phyloP scores from a whole-genome alignment of 2,797 vertebrate species.

The Trachurus trachurus region DNA sequence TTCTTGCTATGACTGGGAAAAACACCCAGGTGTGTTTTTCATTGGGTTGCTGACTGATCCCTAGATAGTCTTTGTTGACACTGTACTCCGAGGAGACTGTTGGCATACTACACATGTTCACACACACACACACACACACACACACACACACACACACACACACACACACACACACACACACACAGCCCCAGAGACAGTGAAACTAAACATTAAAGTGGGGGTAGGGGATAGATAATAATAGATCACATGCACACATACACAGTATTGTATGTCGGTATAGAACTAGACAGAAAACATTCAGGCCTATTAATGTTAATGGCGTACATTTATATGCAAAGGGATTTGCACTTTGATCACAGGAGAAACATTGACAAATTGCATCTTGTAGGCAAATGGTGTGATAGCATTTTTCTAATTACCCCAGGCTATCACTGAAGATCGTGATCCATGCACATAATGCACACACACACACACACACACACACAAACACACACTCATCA shows the following conservation, averaged over 20 bases:
- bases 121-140: background rate
- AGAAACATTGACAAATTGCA: constrained; percentile 66
- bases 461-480: constrained; percentile 31
- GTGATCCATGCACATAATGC: constrained; percentile 59
- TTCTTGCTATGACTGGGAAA: constrained; percentile 28
- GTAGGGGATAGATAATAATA: constrained; percentile 37
- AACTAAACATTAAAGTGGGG: constrained; percentile 41
- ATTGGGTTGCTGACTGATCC: constrained; percentile 46
- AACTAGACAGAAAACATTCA: constrained; percentile 38
- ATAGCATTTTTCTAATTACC: constrained; percentile 73
- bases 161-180: constrained; percentile 12
- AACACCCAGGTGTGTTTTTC: constrained; percentile 51
- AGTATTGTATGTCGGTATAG: constrained; percentile 7
- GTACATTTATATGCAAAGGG: constrained; percentile 69
- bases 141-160: constrained; percentile 11
- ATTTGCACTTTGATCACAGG: constrained; percentile 65
- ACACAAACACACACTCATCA: constrained; percentile 34
- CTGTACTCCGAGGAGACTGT: background rate
- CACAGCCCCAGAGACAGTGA: constrained; percentile 30
- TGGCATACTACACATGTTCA: background rate
- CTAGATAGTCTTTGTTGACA: constrained; percentile 58
- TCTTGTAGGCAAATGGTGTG: constrained; percentile 54
- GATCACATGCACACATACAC: constrained; percentile 16
- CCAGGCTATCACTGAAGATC: constrained; percentile 54
- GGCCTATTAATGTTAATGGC: constrained; percentile 51